Evolutionary conservation across 2,888 invertebrate genomes (phyloP).

Genomic region (Melanargia galathea): DNA sequence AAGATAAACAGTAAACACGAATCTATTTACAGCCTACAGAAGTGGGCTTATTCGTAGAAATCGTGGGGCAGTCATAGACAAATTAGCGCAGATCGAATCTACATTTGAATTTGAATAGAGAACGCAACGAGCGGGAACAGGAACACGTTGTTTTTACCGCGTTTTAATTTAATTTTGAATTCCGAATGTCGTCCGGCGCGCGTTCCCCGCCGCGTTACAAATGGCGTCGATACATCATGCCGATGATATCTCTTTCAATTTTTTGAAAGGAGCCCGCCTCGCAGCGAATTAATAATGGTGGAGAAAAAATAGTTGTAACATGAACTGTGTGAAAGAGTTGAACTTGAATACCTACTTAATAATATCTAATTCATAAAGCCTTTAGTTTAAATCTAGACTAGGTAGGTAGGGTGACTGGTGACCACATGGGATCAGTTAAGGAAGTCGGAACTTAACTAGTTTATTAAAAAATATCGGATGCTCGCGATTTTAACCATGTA

Average conservation of each 20-base stretch:
- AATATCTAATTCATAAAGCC: no score
- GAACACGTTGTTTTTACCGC: conserved; percentile 78
- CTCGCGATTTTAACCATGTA: no score
- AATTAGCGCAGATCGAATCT: conserved; percentile 79
- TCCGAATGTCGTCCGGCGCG: conserved; percentile 69
- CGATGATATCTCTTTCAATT: conserved; percentile 82
- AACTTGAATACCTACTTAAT: conserved; percentile 41
- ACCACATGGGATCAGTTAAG: no score
- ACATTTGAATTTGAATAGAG: conserved; percentile 49
- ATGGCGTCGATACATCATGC: conserved; percentile 78
- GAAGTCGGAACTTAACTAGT: no score
- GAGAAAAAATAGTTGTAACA: conserved; percentile 57
- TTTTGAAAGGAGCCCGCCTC: conserved; percentile 67
- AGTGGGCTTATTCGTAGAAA: conserved; percentile 21
- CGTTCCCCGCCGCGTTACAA: conserved; percentile 75
- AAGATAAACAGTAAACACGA: conserved; percentile 17
- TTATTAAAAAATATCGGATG: no score
- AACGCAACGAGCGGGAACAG: conserved; percentile 67
- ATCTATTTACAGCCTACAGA: conserved; percentile 15
- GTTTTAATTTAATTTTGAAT: conserved; percentile 80
- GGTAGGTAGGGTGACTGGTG: no score
- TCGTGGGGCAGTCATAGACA: conserved; percentile 67
- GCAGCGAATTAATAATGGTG: conserved; percentile 72
- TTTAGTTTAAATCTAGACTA: no score
- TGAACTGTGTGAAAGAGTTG: conserved; percentile 57